Base-by-base conservation (phyloP, 2,113 vertebrate species). In the Alethe castanea region DNA sequence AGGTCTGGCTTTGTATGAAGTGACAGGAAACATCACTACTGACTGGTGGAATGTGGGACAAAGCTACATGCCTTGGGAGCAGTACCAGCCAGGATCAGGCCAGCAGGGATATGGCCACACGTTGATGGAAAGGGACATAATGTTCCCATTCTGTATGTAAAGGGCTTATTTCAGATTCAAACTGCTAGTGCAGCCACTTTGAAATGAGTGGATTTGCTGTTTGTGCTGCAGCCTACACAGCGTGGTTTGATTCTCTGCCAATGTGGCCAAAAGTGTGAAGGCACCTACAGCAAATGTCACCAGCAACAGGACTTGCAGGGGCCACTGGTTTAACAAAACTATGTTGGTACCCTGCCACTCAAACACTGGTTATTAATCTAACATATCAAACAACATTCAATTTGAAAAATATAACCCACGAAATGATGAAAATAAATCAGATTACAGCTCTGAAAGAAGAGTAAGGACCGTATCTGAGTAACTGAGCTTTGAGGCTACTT, bases 11-110 rank as follows among this genome's bases (percentile, higher is more conserved):
- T 16, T 60, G 11, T 13, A 2, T 14, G 28, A 28, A 26, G 47
- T 22, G 26, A 22, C 31, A 62, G 66, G 54, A n/a, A 29, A 17
- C 6, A 12, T 13, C 23, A 24, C 19, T 19, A 1, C 8, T 3
- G 7, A n/a, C 14, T 24, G 2, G 1, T 3, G 15, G 28, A 29
- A 67, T 1, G 6, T 36, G 38, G 52, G 38, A 48, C 22, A 18
- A 16, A 48, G 25, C 8, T 4, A 3, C 28, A 6, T 2, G 11
- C 20, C 23, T 8, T 12, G 22, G 65, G 28, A 74, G 12, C 5
- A 8, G 45, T 4, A 18, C 25, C 53, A 40, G 59, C 16, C 19
- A 9, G 54, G 11, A 10, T 20, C 20, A 13, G 71, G 36, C 7
- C 78, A 52, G 72, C 67, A 26, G 42, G 4, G 31, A 38, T 12